Percentiles rank a stretch among this genome's conserved stretches.
Evolutionary conservation across 1,140 invertebrate species (phyloP).

Genomic region (Temnothorax nylanderi): DNA sequence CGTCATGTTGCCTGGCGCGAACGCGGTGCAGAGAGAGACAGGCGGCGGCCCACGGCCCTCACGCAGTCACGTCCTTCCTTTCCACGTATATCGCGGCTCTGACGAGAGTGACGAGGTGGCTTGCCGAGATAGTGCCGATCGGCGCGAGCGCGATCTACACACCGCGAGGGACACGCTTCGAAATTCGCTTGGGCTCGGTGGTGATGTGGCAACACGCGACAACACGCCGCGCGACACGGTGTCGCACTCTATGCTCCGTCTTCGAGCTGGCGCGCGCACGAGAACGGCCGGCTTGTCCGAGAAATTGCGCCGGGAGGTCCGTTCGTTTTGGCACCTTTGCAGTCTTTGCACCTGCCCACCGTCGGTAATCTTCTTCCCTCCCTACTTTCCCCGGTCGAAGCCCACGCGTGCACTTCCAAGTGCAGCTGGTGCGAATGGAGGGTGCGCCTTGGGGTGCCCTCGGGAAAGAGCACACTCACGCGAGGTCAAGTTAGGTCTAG

Average conservation of each 20-base stretch:
- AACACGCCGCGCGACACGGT: conserved; percentile 70
- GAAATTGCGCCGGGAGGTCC: neutral
- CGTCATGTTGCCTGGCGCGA: conserved; percentile 72
- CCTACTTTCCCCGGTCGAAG: neutral
- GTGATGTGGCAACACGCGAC: conserved; percentile 85
- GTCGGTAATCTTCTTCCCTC: too few species aligned
- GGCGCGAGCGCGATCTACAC: conserved; percentile 80
- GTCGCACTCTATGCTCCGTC: conserved; percentile 71
- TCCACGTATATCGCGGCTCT: conserved; percentile 36
- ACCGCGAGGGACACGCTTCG: conserved; percentile 71
- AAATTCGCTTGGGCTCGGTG: conserved; percentile 77
- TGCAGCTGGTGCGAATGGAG: neutral
- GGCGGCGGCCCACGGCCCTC: conserved; percentile 21
- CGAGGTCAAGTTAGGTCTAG: too few species aligned
- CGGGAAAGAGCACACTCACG: neutral
- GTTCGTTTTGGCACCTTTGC: neutral
- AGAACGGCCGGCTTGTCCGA: neutral
- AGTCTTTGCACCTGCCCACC: neutral
- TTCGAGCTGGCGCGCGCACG: neutral
- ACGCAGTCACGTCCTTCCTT: neutral
- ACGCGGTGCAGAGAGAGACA: conserved; percentile 45
- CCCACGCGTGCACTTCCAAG: neutral
- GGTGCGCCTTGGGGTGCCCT: too few species aligned
- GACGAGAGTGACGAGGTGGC: neutral
- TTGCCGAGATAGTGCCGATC: conserved; percentile 57